Percentiles rank a stretch among this genome's conserved stretches.
These are phyloP conservation scores for Leptinotarsa rubiginosa DNA, from an alignment of 2,888 invertebrate genomes.

Conservation along the genomic window DNA sequence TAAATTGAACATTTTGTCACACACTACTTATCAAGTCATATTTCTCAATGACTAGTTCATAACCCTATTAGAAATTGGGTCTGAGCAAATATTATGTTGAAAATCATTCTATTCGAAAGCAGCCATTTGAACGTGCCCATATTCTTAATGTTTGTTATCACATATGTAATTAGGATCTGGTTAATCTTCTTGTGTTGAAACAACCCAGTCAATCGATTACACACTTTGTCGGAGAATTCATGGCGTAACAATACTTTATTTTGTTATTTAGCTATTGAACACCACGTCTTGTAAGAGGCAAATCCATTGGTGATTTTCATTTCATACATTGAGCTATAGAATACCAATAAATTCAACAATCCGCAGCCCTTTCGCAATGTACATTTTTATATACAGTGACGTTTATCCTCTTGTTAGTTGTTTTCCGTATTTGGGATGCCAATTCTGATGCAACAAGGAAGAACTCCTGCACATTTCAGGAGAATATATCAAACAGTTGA, in stretches of 20 bases:
- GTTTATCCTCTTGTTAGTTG: constrained; percentile 3
- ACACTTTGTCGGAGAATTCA: constrained; percentile 2
- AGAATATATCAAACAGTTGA: too few species aligned
- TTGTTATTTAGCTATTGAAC: constrained; percentile 6
- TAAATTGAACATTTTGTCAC: too few species aligned
- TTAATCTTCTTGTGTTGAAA: not conserved
- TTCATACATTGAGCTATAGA: constrained; percentile 7
- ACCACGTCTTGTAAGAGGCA: not conserved
- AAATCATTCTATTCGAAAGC: not conserved
- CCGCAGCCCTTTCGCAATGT: constrained; percentile 21
- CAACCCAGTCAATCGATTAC: not conserved
- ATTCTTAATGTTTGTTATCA: not conserved
- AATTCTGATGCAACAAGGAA: too few species aligned
- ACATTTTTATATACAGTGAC: constrained; percentile 15
- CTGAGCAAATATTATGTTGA: not conserved
- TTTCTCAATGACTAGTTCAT: too few species aligned
- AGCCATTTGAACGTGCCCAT: not conserved
- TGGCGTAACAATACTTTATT: not conserved
- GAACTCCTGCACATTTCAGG: too few species aligned
- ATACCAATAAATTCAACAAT: constrained; percentile 20
- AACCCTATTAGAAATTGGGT: too few species aligned
- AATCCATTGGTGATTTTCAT: constrained; percentile 10
- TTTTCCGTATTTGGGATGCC: too few species aligned
- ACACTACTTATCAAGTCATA: too few species aligned
- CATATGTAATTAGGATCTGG: not conserved